phyloP scores from a whole-genome alignment of 2,888 invertebrate species.

The Cerceris ruficornis region DNA sequence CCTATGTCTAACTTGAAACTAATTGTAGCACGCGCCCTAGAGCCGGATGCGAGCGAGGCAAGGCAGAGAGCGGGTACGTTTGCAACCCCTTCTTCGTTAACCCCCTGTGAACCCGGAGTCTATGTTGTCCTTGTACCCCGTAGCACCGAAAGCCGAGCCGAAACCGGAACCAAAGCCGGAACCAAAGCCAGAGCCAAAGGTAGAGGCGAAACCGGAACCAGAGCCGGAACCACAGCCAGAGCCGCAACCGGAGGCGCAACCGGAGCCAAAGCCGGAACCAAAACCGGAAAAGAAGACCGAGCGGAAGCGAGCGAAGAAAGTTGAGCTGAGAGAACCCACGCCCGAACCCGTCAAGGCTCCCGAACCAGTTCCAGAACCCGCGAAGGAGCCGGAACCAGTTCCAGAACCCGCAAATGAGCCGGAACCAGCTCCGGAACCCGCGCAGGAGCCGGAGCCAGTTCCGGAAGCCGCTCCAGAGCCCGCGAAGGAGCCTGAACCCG shows the following conservation, averaged over 20 bases:
- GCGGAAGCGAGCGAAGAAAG: slow-evolving; percentile 34
- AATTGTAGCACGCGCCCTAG: slow-evolving; percentile 78
- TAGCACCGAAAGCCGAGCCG: slow-evolving; percentile 48
- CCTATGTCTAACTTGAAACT: slow-evolving; percentile 33
- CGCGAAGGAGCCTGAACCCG: slow-evolving; percentile 33
- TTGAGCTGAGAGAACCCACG: slow-evolving; percentile 32
- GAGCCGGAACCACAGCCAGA: slow-evolving; percentile 45
- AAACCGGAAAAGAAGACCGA: slow-evolving; percentile 36
- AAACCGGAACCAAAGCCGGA: slow-evolving; percentile 48
- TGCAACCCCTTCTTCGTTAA: slow-evolving; percentile 2
- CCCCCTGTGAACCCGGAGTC: not conserved
- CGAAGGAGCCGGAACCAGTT: slow-evolving; percentile 37
- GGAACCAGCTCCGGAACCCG: slow-evolving; percentile 49
- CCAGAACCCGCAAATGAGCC: slow-evolving; percentile 54
- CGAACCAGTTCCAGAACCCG: slow-evolving; percentile 52
- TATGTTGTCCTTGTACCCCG: slow-evolving; percentile 27
- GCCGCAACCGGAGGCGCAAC: slow-evolving; percentile 34
- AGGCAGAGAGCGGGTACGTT: slow-evolving; percentile 64
- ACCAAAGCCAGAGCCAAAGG: slow-evolving; percentile 28
- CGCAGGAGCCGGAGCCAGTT: slow-evolving; percentile 30
- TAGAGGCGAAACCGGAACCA: slow-evolving; percentile 22
- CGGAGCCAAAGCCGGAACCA: slow-evolving; percentile 38
- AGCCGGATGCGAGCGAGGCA: slow-evolving; percentile 53
- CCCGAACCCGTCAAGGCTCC: slow-evolving; percentile 35
- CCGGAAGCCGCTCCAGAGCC: slow-evolving; percentile 50